Conservation (phyloP, 2,113 vertebrate species). For the Xiphophorus maculatus region DNA sequence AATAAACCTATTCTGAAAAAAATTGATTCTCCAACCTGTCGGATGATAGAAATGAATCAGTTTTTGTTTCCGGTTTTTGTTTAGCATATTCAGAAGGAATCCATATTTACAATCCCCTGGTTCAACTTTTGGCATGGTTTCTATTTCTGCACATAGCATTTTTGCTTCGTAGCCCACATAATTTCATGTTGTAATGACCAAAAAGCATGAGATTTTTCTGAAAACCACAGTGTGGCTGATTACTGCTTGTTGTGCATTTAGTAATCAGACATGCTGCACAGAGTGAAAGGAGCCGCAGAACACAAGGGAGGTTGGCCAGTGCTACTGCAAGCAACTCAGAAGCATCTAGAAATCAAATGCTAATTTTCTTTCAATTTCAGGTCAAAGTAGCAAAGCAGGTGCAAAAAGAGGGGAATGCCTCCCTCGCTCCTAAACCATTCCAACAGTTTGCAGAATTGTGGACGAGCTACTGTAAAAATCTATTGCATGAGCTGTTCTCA, state of each 20-base stretch:
- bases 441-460: slow-evolving; percentile 31
- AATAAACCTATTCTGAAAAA: too few species aligned
- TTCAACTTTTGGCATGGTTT: not conserved
- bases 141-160: not conserved
- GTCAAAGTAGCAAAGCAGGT: slow-evolving; percentile 23
- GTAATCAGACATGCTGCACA: slow-evolving; percentile 35
- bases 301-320: slow-evolving; percentile 2
- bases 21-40: too few species aligned
- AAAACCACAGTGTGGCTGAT: slow-evolving; percentile 14
- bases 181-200: not conserved
- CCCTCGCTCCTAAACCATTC: slow-evolving; percentile 1
- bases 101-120: not conserved
- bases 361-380: slow-evolving; percentile 36
- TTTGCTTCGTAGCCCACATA: not conserved
- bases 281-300: slow-evolving; percentile 15
- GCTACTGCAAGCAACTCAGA: slow-evolving; percentile 11
- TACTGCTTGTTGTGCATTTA: slow-evolving; percentile 22
- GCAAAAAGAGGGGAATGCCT: slow-evolving; percentile 18
- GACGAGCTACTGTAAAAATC: slow-evolving; percentile 34
- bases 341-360: slow-evolving; percentile 19
- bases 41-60: too few species aligned
- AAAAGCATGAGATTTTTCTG: slow-evolving; percentile 1
- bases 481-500: slow-evolving; percentile 5
- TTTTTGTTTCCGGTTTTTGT: not conserved
- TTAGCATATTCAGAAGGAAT: not conserved